Conservation (phyloP, 2,888 invertebrate genomes). For the Cabera pusaria region DNA sequence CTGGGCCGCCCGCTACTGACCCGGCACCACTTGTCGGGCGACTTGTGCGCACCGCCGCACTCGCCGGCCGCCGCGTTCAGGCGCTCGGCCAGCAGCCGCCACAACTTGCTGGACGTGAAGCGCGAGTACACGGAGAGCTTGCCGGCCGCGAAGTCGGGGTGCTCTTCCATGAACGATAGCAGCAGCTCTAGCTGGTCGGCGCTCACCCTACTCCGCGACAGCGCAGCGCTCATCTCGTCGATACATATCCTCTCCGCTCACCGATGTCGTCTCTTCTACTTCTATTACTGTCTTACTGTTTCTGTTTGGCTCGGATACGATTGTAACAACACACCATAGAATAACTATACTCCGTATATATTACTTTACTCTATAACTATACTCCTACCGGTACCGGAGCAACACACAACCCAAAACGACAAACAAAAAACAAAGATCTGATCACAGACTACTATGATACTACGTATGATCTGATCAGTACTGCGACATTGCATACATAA, state of each 20-base stretch:
- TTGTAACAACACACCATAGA: too few species aligned
- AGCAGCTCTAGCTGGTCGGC: constrained; percentile 69
- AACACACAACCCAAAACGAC: too few species aligned
- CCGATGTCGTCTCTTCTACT: too few species aligned
- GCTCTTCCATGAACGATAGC: constrained; percentile 77
- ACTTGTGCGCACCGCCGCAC: constrained; percentile 67
- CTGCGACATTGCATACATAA: too few species aligned
- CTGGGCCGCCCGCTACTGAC: constrained; percentile 42
- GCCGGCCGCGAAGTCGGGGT: constrained; percentile 73
- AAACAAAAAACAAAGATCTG: too few species aligned
- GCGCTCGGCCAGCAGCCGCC: constrained; percentile 70
- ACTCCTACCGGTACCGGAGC: too few species aligned
- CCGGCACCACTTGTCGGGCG: constrained; percentile 77
- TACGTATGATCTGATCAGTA: too few species aligned
- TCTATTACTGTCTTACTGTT: too few species aligned
- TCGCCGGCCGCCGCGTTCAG: constrained; percentile 72
- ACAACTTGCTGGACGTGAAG: constrained; percentile 73
- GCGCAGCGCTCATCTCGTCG: constrained; percentile 60
- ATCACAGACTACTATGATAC: too few species aligned
- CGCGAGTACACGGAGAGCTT: constrained; percentile 73
- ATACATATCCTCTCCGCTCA: constrained; percentile 30
- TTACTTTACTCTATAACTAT: too few species aligned
- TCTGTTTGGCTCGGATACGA: too few species aligned
- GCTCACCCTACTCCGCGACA: constrained; percentile 72
- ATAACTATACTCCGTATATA: too few species aligned